A percentile compares a stretch with the other conserved stretches of the same genome.
Evolutionary conservation across 92 coral and sea anemone genomes (phyloP).

Genomic region (Micromussa lordhowensis): DNA sequence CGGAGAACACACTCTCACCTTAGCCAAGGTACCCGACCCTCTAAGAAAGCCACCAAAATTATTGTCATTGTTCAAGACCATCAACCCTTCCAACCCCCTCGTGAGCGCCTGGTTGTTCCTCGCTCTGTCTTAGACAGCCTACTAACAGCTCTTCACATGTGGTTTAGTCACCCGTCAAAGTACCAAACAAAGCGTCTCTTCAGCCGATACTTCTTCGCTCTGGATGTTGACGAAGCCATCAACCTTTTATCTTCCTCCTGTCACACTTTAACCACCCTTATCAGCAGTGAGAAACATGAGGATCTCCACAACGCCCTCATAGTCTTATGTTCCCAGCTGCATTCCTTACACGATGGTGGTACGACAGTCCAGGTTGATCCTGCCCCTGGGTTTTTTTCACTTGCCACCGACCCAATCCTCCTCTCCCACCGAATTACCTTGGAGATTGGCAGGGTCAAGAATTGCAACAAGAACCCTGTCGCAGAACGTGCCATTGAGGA

Average conservation of each 20-base stretch:
- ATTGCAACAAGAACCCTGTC: too few species aligned
- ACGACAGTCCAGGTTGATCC: too few species aligned
- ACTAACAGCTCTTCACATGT: constrained; percentile 39
- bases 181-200: constrained; percentile 43
- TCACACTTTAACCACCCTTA: constrained; percentile 31
- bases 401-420: constrained; percentile 19
- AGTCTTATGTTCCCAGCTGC: too few species aligned
- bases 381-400: constrained; percentile 24
- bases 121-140: constrained; percentile 24
- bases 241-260: constrained; percentile 37
- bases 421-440: constrained; percentile 17
- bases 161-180: constrained; percentile 44
- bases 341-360: too few species aligned
- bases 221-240: constrained; percentile 47
- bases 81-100: too few species aligned
- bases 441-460: constrained; percentile 40
- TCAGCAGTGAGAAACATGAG: constrained; percentile 35
- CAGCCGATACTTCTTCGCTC: constrained; percentile 53
- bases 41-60: too few species aligned
- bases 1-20: too few species aligned
- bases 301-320: constrained; percentile 29
- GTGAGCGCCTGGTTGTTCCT: constrained; percentile 31
- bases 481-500: too few species aligned
- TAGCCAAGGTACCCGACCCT: too few species aligned
- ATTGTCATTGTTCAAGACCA: too few species aligned